phyloP scores from a whole-genome alignment of 2,113 vertebrate genomes.

The Sardina pilchardus region DNA sequence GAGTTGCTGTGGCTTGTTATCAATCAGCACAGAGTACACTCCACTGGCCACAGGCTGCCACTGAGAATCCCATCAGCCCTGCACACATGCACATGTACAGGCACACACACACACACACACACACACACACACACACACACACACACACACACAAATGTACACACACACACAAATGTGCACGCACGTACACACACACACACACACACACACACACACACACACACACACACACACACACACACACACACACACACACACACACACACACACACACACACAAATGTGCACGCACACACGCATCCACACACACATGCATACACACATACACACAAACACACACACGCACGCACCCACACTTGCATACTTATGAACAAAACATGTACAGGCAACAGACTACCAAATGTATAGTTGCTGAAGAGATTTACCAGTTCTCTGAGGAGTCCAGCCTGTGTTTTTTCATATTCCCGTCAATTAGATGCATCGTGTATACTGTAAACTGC shows the following conservation, averaged over 20 bases:
- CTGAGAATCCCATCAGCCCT: background rate
- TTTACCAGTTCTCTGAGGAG: no score
- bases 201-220: background rate
- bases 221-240: background rate
- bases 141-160: background rate
- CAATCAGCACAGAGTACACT: slow-evolving; percentile 38
- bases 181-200: background rate
- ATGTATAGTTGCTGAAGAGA: no score
- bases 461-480: no score
- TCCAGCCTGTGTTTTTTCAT: no score
- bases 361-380: no score
- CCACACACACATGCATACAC: background rate
- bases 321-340: background rate
- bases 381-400: no score
- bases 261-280: background rate
- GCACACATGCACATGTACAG: background rate
- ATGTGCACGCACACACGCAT: background rate
- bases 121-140: background rate
- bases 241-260: background rate
- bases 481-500: no score
- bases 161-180: slow-evolving; percentile 14
- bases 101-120: background rate
- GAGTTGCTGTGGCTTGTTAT: slow-evolving; percentile 12
- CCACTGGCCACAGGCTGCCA: slow-evolving; percentile 19
- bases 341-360: background rate